Percentiles rank a stretch among this genome's conserved stretches.
Evolutionary conservation across 2,113 vertebrate genomes (phyloP).

Genomic region (Rutilus rutilus): DNA sequence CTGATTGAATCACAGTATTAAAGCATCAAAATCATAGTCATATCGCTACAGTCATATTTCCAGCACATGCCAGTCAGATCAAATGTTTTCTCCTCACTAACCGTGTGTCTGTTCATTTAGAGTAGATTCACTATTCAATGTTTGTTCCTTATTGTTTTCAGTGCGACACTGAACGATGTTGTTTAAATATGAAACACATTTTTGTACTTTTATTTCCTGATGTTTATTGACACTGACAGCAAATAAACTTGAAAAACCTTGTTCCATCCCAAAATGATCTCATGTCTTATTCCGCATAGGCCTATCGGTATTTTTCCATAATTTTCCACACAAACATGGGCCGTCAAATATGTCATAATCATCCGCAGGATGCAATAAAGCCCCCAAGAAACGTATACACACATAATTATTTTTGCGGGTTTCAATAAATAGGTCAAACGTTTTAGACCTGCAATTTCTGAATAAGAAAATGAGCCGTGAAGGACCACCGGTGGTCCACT

Average conservation of each 20-base stretch:
- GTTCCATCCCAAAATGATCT: slow-evolving; percentile 16
- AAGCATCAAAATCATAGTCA: not conserved
- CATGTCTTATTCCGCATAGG: not conserved
- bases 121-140: not conserved
- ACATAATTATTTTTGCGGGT: too few species aligned
- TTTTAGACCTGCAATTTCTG: not conserved
- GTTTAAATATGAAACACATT: slow-evolving; percentile 11
- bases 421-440: not conserved
- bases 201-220: slow-evolving; percentile 25
- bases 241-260: slow-evolving; percentile 39
- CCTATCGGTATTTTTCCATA: not conserved
- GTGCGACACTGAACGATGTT: not conserved
- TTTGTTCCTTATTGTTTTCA: slow-evolving; percentile 3
- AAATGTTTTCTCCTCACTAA: not conserved
- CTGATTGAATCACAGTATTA: not conserved
- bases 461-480: not conserved
- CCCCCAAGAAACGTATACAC: too few species aligned
- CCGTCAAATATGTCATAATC: not conserved
- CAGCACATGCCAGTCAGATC: not conserved
- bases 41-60: not conserved
- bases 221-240: slow-evolving; percentile 33
- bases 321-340: not conserved
- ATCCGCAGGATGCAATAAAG: not conserved
- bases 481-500: not conserved
- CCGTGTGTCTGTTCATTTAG: not conserved